phyloP scores from a whole-genome alignment of 2,888 invertebrate genomes.

The Netelia inedita region DNA sequence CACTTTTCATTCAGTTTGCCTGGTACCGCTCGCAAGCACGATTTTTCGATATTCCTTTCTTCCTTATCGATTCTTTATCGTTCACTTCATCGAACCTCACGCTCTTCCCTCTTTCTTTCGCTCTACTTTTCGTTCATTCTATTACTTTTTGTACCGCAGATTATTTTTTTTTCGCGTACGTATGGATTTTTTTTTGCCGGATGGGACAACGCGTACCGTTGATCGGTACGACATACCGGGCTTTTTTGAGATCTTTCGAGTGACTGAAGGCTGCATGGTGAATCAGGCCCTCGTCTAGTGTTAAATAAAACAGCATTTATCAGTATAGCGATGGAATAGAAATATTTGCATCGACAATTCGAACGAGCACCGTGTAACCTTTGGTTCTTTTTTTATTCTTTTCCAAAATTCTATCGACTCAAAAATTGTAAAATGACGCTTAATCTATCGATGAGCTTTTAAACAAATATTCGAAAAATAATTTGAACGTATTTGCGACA shows the following conservation, averaged over 20 bases:
- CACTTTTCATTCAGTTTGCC: slow-evolving; percentile 36
- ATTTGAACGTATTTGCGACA: too few species aligned
- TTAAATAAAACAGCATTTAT: slow-evolving; percentile 57
- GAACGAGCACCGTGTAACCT: slow-evolving; percentile 46
- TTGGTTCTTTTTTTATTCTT: neutral
- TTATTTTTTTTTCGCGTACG: slow-evolving; percentile 43
- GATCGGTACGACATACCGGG: slow-evolving; percentile 60
- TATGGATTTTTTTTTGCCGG: slow-evolving; percentile 49
- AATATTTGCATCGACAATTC: slow-evolving; percentile 71
- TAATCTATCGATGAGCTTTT: slow-evolving; percentile 11
- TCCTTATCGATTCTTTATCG: slow-evolving; percentile 37
- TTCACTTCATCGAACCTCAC: slow-evolving; percentile 53
- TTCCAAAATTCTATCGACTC: neutral
- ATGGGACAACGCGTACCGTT: slow-evolving; percentile 58
- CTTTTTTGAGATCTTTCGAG: slow-evolving; percentile 59
- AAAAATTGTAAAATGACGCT: neutral
- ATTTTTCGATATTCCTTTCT: slow-evolving; percentile 29
- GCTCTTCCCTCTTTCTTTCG: slow-evolving; percentile 53
- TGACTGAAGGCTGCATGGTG: slow-evolving; percentile 82
- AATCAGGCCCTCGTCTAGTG: slow-evolving; percentile 79
- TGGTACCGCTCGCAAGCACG: slow-evolving; percentile 37
- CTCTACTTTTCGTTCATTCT: slow-evolving; percentile 39
- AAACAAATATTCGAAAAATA: too few species aligned
- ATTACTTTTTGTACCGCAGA: slow-evolving; percentile 10
- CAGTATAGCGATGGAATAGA: slow-evolving; percentile 41